Percentiles rank a stretch among this genome's conserved stretches.
phyloP scores from a whole-genome alignment of 2,888 invertebrate species.

The Orthosia gracilis region DNA sequence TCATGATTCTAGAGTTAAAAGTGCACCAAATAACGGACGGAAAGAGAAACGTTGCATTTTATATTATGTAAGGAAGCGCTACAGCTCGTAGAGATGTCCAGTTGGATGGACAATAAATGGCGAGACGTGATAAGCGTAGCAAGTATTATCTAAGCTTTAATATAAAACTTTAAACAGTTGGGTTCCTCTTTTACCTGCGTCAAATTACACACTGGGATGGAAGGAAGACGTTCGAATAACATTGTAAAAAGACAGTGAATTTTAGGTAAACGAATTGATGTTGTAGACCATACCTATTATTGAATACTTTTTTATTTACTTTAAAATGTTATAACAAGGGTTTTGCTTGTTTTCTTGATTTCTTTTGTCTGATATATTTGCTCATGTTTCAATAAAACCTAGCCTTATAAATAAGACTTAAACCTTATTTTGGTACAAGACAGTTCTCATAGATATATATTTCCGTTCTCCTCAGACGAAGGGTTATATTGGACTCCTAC shows the following conservation, averaged over 20 bases:
- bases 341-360: too few species aligned
- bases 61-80: neutral
- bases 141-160: constrained; percentile 46
- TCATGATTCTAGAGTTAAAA: neutral
- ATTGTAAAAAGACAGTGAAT: neutral
- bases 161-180: constrained; percentile 34
- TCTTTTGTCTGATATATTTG: too few species aligned
- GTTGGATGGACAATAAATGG: constrained; percentile 43
- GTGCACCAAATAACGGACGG: neutral
- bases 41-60: constrained; percentile 8
- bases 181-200: constrained; percentile 7
- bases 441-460: neutral
- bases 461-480: neutral
- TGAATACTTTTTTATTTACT: too few species aligned
- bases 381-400: too few species aligned
- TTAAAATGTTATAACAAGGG: too few species aligned
- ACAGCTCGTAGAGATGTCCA: constrained; percentile 22
- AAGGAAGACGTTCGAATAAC: constrained; percentile 6
- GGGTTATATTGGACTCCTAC: neutral
- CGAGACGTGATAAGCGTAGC: constrained; percentile 41
- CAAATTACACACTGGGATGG: constrained; percentile 6
- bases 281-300: too few species aligned
- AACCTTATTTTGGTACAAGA: too few species aligned
- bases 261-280: neutral
- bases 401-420: too few species aligned